phyloP scores from a whole-genome alignment of 2,888 invertebrate genomes.

The Margaritifera margaritifera region DNA sequence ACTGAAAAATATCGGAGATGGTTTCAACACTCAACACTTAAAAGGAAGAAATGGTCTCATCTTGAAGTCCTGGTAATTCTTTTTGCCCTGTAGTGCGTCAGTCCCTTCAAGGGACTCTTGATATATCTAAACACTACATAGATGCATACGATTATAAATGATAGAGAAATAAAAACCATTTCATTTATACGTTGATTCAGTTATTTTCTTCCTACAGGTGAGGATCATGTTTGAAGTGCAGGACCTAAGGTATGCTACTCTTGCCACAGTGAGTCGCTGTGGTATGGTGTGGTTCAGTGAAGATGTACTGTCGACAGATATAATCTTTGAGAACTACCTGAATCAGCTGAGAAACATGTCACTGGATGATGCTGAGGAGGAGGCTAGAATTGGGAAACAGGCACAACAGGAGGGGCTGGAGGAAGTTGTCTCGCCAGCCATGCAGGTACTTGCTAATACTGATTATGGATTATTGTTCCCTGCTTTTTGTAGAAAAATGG shows the following conservation, averaged over 20 bases:
- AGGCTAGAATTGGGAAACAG: conserved; percentile 32
- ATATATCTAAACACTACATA: no score
- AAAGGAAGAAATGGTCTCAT: no score
- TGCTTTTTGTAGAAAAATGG: no score
- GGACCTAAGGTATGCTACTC: conserved; percentile 97
- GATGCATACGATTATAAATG: no score
- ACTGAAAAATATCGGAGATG: no score
- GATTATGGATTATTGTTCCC: background rate
- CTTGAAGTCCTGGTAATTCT: no score
- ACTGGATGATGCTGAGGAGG: conserved; percentile 71
- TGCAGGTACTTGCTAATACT: conserved; percentile 51
- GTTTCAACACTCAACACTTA: no score
- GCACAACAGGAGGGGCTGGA: conserved; percentile 50
- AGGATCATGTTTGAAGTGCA: conserved; percentile 82
- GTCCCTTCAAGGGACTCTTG: no score
- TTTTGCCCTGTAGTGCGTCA: no score
- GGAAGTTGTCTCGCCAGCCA: conserved; percentile 63
- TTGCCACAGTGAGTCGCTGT: conserved; percentile 99
- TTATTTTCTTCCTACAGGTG: conserved; percentile 53
- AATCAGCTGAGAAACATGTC: conserved; percentile 82
- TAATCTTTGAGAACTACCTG: conserved; percentile 98
- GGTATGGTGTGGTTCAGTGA: conserved; percentile 99
- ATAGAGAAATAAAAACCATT: no score
- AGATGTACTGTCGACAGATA: conserved; percentile 97
- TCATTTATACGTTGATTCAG: background rate